These are phyloP conservation scores for rabbit (Oryctolagus cuniculus) DNA, from an alignment of 2,113 vertebrate genomes.

Conservation along the genomic window DNA sequence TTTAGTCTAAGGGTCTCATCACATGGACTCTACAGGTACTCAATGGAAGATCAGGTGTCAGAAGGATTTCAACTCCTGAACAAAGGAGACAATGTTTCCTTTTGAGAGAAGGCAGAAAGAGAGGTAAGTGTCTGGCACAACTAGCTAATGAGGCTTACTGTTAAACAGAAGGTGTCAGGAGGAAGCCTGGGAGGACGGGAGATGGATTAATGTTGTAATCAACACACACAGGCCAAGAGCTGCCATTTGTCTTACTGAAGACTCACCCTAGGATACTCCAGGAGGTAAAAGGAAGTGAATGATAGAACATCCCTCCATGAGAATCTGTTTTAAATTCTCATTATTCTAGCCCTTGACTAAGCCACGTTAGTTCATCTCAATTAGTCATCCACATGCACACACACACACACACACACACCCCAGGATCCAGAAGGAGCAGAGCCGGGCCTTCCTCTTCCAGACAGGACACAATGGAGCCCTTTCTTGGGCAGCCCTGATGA, in stretches of 20 bases:
- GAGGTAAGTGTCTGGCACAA: neutral
- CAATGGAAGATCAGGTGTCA: neutral
- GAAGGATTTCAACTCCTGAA: slow-evolving; percentile 14
- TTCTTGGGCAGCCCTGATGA: neutral
- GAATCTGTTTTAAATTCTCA: slow-evolving; percentile 46
- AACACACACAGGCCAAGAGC: neutral
- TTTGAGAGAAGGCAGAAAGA: neutral
- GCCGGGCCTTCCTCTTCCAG: neutral
- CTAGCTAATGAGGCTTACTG: slow-evolving; percentile 33
- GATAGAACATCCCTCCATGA: neutral
- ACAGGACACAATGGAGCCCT: neutral
- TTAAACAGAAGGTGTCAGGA: slow-evolving; percentile 40
- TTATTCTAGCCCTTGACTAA: neutral
- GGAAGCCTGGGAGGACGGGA: neutral
- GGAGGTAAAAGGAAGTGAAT: neutral
- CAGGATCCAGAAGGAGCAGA: neutral
- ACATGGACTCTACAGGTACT: neutral
- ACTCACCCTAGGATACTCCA: neutral
- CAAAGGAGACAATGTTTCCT: slow-evolving; percentile 26
- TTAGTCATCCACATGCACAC: too few relatives aligned
- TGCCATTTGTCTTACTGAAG: slow-evolving; percentile 37
- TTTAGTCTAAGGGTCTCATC: neutral
- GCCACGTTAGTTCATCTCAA: neutral
- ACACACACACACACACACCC: neutral
- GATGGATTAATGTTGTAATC: neutral